Percentiles rank a stretch among this genome's conserved stretches.
These are phyloP conservation scores for Chymomyza procnemis DNA, from an alignment of 2,888 invertebrate genomes.

Conservation along the genomic window DNA sequence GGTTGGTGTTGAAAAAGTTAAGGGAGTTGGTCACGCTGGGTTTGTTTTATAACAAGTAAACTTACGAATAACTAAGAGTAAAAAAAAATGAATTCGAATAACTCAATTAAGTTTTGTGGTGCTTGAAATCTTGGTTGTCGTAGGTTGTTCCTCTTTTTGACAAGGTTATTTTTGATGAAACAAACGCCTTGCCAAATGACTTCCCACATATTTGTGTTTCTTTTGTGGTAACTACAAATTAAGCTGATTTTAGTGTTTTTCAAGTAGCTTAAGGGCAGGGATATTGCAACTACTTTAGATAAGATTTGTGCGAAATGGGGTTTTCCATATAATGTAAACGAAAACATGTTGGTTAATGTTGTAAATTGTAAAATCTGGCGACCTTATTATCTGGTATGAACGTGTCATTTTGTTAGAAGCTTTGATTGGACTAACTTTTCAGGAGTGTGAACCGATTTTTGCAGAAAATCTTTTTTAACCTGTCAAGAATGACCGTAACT, in stretches of 20 bases:
- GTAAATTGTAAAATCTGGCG: too few relatives aligned
- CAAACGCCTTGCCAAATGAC: not conserved
- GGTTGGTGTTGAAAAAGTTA: not conserved
- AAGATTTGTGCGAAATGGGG: too few relatives aligned
- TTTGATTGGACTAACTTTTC: too few relatives aligned
- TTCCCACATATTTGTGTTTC: not conserved
- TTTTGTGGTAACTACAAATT: not conserved
- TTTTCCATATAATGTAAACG: too few relatives aligned
- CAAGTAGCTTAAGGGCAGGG: too few relatives aligned
- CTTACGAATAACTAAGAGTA: not conserved
- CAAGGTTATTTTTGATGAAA: not conserved
- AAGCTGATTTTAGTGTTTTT: not conserved
- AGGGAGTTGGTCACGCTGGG: not conserved
- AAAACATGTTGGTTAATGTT: too few relatives aligned
- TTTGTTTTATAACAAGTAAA: not conserved
- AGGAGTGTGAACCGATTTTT: too few relatives aligned
- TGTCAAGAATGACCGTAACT: too few relatives aligned
- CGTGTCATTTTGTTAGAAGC: too few relatives aligned
- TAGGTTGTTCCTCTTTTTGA: not conserved
- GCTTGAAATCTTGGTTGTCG: not conserved
- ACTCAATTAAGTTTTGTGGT: not conserved
- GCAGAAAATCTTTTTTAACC: too few relatives aligned
- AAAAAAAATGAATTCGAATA: not conserved
- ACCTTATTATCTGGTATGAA: too few relatives aligned
- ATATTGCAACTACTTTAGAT: too few relatives aligned